Base-by-base conservation (phyloP, 2,113 vertebrate genomes). In the Ornithorhynchus anatinus region DNA sequence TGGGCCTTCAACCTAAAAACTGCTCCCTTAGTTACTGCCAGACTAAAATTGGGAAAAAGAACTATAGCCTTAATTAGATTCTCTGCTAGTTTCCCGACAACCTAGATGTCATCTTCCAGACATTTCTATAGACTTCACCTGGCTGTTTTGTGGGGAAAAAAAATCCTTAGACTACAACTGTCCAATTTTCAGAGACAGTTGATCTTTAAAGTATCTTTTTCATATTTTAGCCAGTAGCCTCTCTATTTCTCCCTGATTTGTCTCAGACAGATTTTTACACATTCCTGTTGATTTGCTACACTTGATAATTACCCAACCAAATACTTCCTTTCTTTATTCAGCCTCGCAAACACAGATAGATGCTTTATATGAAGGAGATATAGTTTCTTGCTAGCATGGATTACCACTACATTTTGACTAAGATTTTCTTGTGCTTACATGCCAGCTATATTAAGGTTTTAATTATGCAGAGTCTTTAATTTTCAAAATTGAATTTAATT, bases 381-480 rank as follows among this genome's bases (percentile, higher is more conserved):
- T 9, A 57, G 44, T 14, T n/a, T 17, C 17, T 63, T 16, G 11
- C 32, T 23, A 66, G 23, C 8, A n/a, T 4, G 32, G 4, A 10
- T 17, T 50, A 29, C 25, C 40, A 69, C 54, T 53, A 59, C 47
- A 3, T 20, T 60, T 37, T n/a, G 16, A 36, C 15, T 81, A 22
- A 48, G 35, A 33, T 58, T 80, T 42, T 59, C 82, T 52, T 54
- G 37, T 7, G 5, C 15, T 20, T 3, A 20, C 35, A 17, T 52
- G 77, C 59, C 33, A 36, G 17, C 37, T 13, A 45, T 19, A 16
- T n/a, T 70, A 67, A 75, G 19, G 67, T 59, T 29, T 77, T 80
- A 77, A 88, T 82, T 80, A 63, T 42, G 50, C 5, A 72, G 5
- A 1, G 9, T 53, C 64, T 77, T 70, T 47, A 37, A 39, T 38